A percentile compares a stretch with the other conserved stretches of the same genome.
Conservation (phyloP, 2,797 vertebrate genomes). For the Gouania willdenowi region DNA sequence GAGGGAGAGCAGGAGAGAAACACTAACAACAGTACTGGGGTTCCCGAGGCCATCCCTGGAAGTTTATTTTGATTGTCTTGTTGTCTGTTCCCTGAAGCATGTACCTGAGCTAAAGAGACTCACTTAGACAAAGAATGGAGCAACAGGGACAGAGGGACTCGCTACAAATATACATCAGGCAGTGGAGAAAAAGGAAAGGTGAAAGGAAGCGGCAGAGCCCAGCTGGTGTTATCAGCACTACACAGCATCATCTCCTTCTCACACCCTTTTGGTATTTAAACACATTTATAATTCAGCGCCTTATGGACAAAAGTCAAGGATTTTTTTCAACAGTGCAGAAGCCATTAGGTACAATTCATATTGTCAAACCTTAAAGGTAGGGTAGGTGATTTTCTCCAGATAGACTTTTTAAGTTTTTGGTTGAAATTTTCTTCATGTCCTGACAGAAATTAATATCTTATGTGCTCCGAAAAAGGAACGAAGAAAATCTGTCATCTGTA, state of each 20-base stretch:
- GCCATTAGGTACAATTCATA: too few relatives aligned
- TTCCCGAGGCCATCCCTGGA: slow-evolving; percentile 25
- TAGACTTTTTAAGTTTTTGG: too few relatives aligned
- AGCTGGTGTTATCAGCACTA: slow-evolving; percentile 4
- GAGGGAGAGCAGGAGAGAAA: background rate
- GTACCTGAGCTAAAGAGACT: slow-evolving; percentile 57
- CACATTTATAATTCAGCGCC: too few relatives aligned
- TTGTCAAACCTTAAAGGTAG: too few relatives aligned
- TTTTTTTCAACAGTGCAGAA: too few relatives aligned
- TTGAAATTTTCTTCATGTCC: too few relatives aligned
- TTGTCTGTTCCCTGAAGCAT: slow-evolving; percentile 58
- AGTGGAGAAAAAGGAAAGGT: slow-evolving; percentile 3
- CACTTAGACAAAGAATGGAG: slow-evolving; percentile 52
- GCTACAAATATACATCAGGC: slow-evolving; percentile 53
- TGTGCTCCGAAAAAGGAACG: too few relatives aligned
- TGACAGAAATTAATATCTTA: too few relatives aligned
- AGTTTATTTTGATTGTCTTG: slow-evolving; percentile 55
- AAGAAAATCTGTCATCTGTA: too few relatives aligned
- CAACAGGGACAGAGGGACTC: slow-evolving; percentile 40
- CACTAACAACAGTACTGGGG: slow-evolving; percentile 16
- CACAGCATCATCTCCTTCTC: background rate
- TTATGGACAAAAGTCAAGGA: too few relatives aligned
- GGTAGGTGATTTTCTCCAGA: too few relatives aligned
- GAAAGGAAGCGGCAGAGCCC: slow-evolving; percentile 3
- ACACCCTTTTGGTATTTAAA: too few relatives aligned